These are phyloP conservation scores for Sebastes vulpes DNA, from an alignment of 2,797 vertebrate species.

Conservation along the genomic window DNA sequence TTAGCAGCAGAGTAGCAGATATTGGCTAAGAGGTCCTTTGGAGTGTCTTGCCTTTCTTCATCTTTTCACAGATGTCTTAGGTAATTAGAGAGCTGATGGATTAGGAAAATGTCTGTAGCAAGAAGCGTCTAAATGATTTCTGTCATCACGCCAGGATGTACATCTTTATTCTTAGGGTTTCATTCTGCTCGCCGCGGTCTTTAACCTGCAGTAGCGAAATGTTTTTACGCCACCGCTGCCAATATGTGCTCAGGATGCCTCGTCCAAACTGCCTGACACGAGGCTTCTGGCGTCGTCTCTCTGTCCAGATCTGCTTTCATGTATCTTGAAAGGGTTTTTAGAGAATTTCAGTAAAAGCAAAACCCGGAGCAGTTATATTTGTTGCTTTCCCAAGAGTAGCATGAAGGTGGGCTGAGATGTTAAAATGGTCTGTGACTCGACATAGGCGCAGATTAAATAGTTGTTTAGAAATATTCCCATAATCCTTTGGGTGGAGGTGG, in stretches of 20 bases:
- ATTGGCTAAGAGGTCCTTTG: conserved; percentile 56
- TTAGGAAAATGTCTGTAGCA: conserved; percentile 52
- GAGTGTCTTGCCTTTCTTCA: conserved; percentile 55
- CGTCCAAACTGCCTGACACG: conserved; percentile 53
- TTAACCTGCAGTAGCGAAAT: conserved; percentile 57
- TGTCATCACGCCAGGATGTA: conserved; percentile 53
- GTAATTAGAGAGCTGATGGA: conserved; percentile 40
- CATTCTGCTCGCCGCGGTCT: conserved; percentile 50
- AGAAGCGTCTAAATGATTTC: conserved; percentile 33
- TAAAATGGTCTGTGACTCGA: conserved; percentile 19
- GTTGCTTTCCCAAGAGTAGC: conserved; percentile 32
- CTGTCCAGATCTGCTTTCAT: conserved; percentile 36
- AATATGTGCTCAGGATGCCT: conserved; percentile 68
- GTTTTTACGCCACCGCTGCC: conserved; percentile 67
- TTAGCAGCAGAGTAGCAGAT: conserved; percentile 73
- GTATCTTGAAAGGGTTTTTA: conserved; percentile 20
- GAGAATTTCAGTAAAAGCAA: conserved; percentile 9
- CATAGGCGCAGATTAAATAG: conserved; percentile 24
- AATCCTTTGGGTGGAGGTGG: conserved; percentile 14
- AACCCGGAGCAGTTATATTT: conserved; percentile 14
- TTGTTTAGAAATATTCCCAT: conserved; percentile 63
- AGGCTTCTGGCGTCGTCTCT: conserved; percentile 58
- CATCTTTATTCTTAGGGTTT: conserved; percentile 47
- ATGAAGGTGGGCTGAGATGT: conserved; percentile 10
- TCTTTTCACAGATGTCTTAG: conserved; percentile 46